Evolutionary conservation across 1,140 invertebrate genomes (phyloP), one percentile per base, ranked within the genome.

Genomic region (Bombus picipes): DNA sequence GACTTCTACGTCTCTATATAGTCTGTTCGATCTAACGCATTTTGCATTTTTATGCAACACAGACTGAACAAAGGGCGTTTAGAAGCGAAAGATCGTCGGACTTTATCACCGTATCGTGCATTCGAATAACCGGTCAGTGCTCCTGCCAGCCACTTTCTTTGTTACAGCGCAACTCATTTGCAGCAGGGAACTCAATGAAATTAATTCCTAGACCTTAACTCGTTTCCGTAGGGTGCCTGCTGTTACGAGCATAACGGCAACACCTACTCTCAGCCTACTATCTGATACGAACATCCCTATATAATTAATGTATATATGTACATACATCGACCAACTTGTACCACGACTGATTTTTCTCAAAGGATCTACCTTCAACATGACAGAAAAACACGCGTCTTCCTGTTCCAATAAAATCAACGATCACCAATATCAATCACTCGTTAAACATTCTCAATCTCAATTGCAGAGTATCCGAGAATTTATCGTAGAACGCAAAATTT

Each of bases 51-150:
- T 85, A 83, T 80, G 76, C 72, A 73, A 47, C 37, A 75, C 32
- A 62, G 68, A 57, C 15, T 32, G 53, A 53, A 73, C 74, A 83
- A 79, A 43, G 62, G 25, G 32, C 80, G 84, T 78, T 57, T 86
- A 68, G 82, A 70, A 86, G 62, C 32, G 57, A 18, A 41, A 39
- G 59, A 86, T 72, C 75, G 75, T 37, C 76, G 62, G 62, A n/a
- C 37, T 78, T 86, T 71, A 85, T 85, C 78, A 76, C 59, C 43
- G 79, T 83, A 79, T 76, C 92, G 77, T 66, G 92, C 92, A 91
- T 94, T 91, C 89, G 92, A 91, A 92, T 93, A 92, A 89, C 90
- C 81, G 89, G 86, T 87, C 86, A 88, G 65, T 82, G 85, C 78
- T 78, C 88, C 87, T 78, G 41, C 65, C 28, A 78, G 76, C 32